Evolutionary conservation across 37 sponge, comb jelly and placozoan genomes (phyloP), one percentile per base, ranked within the genome.

Genomic region (Spongilla lacustris): DNA sequence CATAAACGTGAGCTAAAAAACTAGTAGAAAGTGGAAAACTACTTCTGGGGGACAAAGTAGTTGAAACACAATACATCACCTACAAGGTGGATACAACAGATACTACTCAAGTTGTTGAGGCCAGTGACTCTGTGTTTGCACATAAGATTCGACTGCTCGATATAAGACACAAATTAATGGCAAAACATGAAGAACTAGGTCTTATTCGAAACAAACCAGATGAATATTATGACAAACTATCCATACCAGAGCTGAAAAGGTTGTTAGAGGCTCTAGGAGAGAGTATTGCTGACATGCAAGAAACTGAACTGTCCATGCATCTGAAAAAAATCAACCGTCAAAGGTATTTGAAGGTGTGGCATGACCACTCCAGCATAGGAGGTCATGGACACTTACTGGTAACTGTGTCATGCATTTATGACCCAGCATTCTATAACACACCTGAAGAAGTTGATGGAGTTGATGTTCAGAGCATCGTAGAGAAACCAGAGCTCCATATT

Each of bases 321-420:
- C 6, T 41, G 6, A 41, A 41, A 41, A 41, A 41, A 3, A 41
- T 41, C 3, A 6, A 6, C 41, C 3, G 41, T 3, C 41, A 41
- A 41, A 2, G 75, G 2, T 74, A 10, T 33, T 31, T 74, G 5
- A 74, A 74, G 9, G 30, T 72, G 19, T 83, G 83, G 83, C 83
- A 83, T 83, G 83, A 83, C 33, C 83, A 83, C 66, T 73, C 74
- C 1, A 46, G 4, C 27, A 19, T 83, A 19, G 74, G 74, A 33
- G 69, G 71, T 2, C 83, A 83, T 83, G 58, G 74, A 46, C 35
- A 68, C 26, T 8, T 83, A n/a, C 21, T 69, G 50, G 83, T 83
- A 19, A 48, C 38, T 32, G 74, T 73, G 14, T n/a, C 71, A 21
- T 29, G 30, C 14, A 50, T 83, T 2, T 83, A 73, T 48, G 58